Evolutionary conservation across 2,888 invertebrate genomes (phyloP).

Genomic region (Plutella xylostella): DNA sequence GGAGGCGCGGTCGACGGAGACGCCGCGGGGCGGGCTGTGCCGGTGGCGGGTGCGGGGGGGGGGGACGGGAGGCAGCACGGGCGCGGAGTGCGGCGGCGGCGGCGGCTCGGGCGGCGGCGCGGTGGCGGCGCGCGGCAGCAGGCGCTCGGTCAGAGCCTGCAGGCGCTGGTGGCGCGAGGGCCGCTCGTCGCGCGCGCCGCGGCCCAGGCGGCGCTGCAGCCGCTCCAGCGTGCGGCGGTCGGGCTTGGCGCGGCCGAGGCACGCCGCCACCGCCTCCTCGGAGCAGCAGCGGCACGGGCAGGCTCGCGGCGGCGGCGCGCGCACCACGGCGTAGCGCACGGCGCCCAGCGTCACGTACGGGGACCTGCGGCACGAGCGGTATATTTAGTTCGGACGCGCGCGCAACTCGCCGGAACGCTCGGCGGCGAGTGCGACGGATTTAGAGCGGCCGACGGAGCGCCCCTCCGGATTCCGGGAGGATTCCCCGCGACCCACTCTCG

Average conservation of each 20-base stretch:
- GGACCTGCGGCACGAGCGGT: conserved; percentile 50
- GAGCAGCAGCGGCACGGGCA: conserved; percentile 69
- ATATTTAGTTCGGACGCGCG: conserved; percentile 36
- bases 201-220: conserved; percentile 81
- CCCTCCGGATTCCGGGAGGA: conserved; percentile 59
- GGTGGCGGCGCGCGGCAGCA: conserved; percentile 69
- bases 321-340: conserved; percentile 77
- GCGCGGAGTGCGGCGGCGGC: conserved; percentile 58
- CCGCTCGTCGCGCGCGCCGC: conserved; percentile 62
- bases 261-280: conserved; percentile 66
- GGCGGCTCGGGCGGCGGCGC: conserved; percentile 47
- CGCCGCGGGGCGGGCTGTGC: conserved; percentile 61
- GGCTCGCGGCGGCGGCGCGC: conserved; percentile 72
- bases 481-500: conserved; percentile 60
- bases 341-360: conserved; percentile 77
- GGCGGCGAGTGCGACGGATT: conserved; percentile 61
- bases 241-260: conserved; percentile 62
- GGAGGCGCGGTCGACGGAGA: conserved; percentile 55
- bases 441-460: conserved; percentile 54
- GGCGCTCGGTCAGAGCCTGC: conserved; percentile 83
- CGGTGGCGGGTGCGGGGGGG: conserved; percentile 64
- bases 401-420: conserved; percentile 51
- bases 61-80: conserved; percentile 68
- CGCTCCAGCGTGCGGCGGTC: conserved; percentile 83
- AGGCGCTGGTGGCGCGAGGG: conserved; percentile 75